Evolutionary conservation across 64 coral and sea anemone genomes (phyloP).

Genomic region (Porites australiensis): DNA sequence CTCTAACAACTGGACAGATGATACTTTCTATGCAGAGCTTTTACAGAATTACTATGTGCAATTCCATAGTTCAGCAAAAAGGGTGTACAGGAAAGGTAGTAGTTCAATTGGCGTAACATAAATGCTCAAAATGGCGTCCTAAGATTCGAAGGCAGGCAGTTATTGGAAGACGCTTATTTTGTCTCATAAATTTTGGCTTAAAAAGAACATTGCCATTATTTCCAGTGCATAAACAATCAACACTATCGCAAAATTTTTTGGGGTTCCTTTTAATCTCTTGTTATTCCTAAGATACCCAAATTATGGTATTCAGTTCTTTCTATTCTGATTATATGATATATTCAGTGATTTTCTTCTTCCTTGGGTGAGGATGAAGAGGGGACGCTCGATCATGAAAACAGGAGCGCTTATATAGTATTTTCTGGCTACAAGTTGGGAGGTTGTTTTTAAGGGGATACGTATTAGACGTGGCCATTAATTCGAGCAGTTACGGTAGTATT

Average conservation of each 20-base stretch:
- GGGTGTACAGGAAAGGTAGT: not conserved
- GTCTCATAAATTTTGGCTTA: conserved; percentile 12
- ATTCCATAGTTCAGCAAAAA: conserved; percentile 8
- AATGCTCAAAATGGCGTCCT: conserved; percentile 5
- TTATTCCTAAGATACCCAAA: conserved; percentile 12
- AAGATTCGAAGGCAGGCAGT: not conserved
- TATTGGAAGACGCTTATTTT: conserved; percentile 5
- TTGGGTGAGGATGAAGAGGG: too few species aligned
- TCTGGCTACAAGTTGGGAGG: too few species aligned
- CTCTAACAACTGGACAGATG: conserved; percentile 11
- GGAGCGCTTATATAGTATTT: too few species aligned
- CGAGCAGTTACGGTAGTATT: not conserved
- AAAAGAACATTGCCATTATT: conserved; percentile 7
- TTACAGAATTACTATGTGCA: not conserved
- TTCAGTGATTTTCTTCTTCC: conserved; percentile 1
- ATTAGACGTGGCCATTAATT: too few species aligned
- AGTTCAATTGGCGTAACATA: not conserved
- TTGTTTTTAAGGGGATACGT: too few species aligned
- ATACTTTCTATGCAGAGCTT: conserved; percentile 12
- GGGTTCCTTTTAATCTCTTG: not conserved
- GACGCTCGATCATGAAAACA: too few species aligned
- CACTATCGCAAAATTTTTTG: not conserved
- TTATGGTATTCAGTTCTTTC: conserved; percentile 1
- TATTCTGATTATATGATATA: not conserved
- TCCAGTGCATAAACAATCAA: conserved; percentile 12